Base-by-base conservation (phyloP, 2,113 vertebrate genomes). In the Oncorhynchus mykiss region DNA sequence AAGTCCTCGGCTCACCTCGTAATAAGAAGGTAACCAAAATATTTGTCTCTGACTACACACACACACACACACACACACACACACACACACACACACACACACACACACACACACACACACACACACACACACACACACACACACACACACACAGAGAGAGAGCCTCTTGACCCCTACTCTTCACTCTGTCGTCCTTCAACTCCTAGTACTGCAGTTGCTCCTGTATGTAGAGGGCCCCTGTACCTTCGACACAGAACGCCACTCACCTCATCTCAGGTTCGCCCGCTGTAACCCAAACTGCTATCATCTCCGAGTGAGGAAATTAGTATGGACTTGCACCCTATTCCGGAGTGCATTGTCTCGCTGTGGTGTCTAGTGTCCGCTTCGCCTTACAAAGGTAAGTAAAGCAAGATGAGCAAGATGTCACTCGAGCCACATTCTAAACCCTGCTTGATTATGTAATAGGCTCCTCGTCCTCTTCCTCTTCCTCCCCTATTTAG, bases 211-310 rank as follows among this genome's bases (percentile, higher is more conserved):
- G 29, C 66, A 67, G 66, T 25, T 67, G 66, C 27, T 34, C 2
- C 18, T 31, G 8, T n/a, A 67, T 18, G 27, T 18, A n/a, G 57
- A 60, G 69, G n/a, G n/a, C 5, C 69, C 7, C 69, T 24, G 39
- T 8, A 29, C 34, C 34, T 34, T 34, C 34, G 6, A 34, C 6
- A 8, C 6, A 34, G 34, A 8, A 6, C 6, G 7, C n/a, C 51
- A 31, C 82, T 78, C 78, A 82, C 39, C 86, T 86, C 82, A 83
- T 77, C 84, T 90, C 25, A 78, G 82, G 86, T 89, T 82, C 89
- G 85, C 87, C 93, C 92, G 89, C 91, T 93, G 92, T 93, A 93
- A 91, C 89, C 84, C 80, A 88, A 92, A 90, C 81, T 88, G 83
- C 85, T 81, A 85, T 88, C 90, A 77, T 87, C 91, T 79, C 77